These are phyloP conservation scores for Chiridota heheva DNA, from an alignment of 35 echinoderm and acorn worm genomes.

Conservation along the genomic window DNA sequence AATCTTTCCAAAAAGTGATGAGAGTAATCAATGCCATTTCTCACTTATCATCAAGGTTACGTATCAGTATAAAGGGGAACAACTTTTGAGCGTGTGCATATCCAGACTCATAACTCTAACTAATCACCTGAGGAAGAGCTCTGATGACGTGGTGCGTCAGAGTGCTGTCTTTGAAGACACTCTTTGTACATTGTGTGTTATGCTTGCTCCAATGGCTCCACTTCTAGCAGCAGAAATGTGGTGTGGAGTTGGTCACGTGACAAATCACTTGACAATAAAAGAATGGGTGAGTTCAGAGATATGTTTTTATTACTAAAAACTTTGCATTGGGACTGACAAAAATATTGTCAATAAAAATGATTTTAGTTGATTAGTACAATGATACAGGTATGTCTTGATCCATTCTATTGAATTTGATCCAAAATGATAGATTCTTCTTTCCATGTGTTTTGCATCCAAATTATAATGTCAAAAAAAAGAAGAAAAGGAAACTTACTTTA, in stretches of 20 bases:
- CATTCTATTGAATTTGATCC: too few species aligned
- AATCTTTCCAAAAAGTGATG: too few species aligned
- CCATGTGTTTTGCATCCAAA: too few species aligned
- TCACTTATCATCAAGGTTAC: conserved; percentile 60
- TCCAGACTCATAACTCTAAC: conserved; percentile 74
- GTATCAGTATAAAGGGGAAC: conserved; percentile 59
- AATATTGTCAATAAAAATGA: too few species aligned
- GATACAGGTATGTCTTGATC: too few species aligned
- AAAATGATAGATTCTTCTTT: too few species aligned
- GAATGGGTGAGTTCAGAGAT: too few species aligned
- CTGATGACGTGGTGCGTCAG: conserved; percentile 45
- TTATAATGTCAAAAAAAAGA: too few species aligned
- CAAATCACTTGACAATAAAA: conserved; percentile 1
- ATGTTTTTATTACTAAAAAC: too few species aligned
- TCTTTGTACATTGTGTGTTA: conserved; percentile 62
- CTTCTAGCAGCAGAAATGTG: conserved; percentile 78
- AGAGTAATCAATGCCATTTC: not conserved
- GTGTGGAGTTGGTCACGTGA: conserved; percentile 40
- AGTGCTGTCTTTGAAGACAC: conserved; percentile 62
- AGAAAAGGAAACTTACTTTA: too few species aligned
- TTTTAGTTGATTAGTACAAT: too few species aligned
- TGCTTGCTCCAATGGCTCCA: conserved; percentile 92
- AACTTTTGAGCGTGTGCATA: conserved; percentile 84
- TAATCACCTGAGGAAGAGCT: conserved; percentile 49
- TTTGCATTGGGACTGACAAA: too few species aligned